Base-by-base conservation (phyloP, 1,140 invertebrate species). In the Anadara kagoshimensis region DNA sequence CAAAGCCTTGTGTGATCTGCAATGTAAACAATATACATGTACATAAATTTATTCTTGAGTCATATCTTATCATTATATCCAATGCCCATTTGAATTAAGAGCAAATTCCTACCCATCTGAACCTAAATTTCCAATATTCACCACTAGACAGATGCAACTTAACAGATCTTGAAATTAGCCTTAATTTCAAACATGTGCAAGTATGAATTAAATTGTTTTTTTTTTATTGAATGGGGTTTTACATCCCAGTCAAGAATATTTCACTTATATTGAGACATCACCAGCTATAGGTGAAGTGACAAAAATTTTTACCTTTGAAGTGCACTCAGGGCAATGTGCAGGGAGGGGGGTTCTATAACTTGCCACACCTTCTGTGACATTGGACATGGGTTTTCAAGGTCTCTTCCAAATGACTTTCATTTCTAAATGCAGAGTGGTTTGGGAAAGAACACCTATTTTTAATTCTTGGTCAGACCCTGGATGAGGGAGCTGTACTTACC, bases 1-100 rank as follows among this genome's bases (percentile, higher is more conserved):
- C 97, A 90, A 98, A 98, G 20, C 94, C 94, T 72, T 93, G 92
- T 29, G 96, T 98, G 53, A 94, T 92, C 95, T 96, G 87, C 16
- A 91, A 89, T 83, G 56, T 53, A 70, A 14, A 65, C 12, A 26
- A 44, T 43, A 63, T 20, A 63, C 49, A 66, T 45, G 5, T 5
- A 43, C 5, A 14, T 43, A n/a, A 18, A 2, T 16, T 26, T 51
- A 64, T n/a, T 49, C 51, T 22, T 57, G 2, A 57, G n/a, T 57
- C 24, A 22, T 57, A 2, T 26, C n/a, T 57, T 18, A 10, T 4
- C 16, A 51, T 18, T 16, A 2, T 20, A 16, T 51, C 16, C 2
- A 51, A 51, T 10, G 10, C 1, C 10, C 18, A 11, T 49, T 10
- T 11, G 18, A 11, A 49, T 49, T 49, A 10, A 49, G 10, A 11